phyloP scores from a whole-genome alignment of 2,113 vertebrate genomes.

The Vulpes ferrilata region DNA sequence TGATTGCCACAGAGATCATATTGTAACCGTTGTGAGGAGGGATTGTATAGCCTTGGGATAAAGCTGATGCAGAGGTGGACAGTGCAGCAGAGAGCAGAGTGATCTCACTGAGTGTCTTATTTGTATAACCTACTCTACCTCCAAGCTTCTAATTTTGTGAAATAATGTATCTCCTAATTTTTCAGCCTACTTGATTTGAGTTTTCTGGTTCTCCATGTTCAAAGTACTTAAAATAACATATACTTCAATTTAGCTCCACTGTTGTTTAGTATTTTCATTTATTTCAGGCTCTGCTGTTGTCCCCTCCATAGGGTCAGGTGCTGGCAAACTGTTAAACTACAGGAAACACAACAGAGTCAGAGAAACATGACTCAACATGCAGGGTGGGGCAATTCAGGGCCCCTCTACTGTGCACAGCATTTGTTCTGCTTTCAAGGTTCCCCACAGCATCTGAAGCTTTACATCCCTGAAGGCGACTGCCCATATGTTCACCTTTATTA shows the following conservation, averaged over 20 bases:
- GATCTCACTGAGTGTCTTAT: neutral
- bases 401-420: neutral
- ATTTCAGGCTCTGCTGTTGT: neutral
- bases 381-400: neutral
- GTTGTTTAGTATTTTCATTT: neutral
- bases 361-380: neutral
- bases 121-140: neutral
- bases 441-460: neutral
- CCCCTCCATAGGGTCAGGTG: neutral
- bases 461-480: conserved; percentile 39
- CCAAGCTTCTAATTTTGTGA: neutral
- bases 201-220: neutral
- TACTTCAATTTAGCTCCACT: neutral
- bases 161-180: neutral
- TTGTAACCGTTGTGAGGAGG: fast-evolving
- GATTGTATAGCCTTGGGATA: neutral
- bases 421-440: neutral
- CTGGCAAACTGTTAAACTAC: conserved; percentile 30
- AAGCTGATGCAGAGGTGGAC: neutral
- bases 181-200: neutral
- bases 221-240: neutral
- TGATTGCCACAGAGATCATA: neutral
- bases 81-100: neutral
- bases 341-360: neutral
- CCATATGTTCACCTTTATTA: conserved; percentile 74